Evolutionary conservation across 2,113 vertebrate genomes (phyloP).

Genomic region (Sterna hirundo): DNA sequence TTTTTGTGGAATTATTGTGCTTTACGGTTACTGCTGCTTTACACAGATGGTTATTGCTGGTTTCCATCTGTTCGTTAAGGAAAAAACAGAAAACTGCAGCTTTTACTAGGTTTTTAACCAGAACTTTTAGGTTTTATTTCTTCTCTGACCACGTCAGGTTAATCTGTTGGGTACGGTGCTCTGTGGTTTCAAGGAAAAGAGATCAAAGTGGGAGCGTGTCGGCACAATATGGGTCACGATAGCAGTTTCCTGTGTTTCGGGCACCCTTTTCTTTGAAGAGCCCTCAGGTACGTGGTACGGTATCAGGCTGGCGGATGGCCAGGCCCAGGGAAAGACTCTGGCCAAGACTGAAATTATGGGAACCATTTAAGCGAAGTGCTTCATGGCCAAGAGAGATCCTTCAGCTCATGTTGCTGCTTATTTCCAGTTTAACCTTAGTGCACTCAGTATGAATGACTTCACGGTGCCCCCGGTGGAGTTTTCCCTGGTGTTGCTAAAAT

Average conservation of each 20-base stretch:
- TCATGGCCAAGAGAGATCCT: background rate
- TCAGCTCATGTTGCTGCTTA: background rate
- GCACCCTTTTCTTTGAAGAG: slow-evolving; percentile 29
- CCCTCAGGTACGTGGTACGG: background rate
- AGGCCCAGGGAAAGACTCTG: background rate
- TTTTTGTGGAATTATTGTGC: slow-evolving; percentile 34
- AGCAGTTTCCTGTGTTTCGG: slow-evolving; percentile 13
- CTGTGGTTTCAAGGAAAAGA: slow-evolving; percentile 8
- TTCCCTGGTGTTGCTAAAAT: background rate
- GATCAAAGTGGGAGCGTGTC: slow-evolving; percentile 50
- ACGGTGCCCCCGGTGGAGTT: background rate
- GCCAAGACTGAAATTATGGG: background rate
- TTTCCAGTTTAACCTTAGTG: background rate
- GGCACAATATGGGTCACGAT: background rate
- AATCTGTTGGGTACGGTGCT: background rate
- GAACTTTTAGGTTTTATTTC: slow-evolving; percentile 4
- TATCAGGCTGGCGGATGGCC: background rate
- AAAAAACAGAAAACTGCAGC: background rate
- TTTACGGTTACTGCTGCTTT: slow-evolving; percentile 21
- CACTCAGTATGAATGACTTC: background rate
- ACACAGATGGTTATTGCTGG: slow-evolving; percentile 56
- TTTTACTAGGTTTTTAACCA: background rate
- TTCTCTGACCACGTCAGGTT: background rate
- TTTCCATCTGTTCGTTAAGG: slow-evolving; percentile 36
- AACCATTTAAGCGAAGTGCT: background rate